phyloP scores from a whole-genome alignment of 2,797 vertebrate species.

The Betta splendens region DNA sequence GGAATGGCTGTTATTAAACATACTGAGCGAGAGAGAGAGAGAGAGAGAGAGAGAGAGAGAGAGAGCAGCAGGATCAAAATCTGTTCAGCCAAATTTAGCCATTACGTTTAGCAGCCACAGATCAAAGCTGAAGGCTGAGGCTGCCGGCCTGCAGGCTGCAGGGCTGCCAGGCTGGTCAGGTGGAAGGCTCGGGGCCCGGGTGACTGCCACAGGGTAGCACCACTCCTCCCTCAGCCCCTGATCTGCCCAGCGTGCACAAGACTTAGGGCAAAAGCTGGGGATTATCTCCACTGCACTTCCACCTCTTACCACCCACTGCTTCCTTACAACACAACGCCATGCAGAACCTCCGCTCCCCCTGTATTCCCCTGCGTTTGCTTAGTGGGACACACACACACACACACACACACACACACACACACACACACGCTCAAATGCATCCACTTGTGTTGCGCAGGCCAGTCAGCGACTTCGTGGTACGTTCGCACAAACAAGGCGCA shows the following conservation, averaged over 20 bases:
- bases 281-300: slow-evolving; percentile 81
- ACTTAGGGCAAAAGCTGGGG: slow-evolving; percentile 87
- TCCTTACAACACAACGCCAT: slow-evolving; percentile 32
- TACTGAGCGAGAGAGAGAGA: too few species aligned
- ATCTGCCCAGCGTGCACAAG: slow-evolving; percentile 85
- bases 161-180: slow-evolving; percentile 77
- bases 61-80: slow-evolving; percentile 46
- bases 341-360: slow-evolving; percentile 7
- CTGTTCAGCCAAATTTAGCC: slow-evolving; percentile 36
- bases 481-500: neutral
- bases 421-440: neutral
- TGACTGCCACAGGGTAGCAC: slow-evolving; percentile 87
- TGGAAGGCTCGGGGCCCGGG: slow-evolving; percentile 76
- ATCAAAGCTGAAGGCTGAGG: slow-evolving; percentile 52
- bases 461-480: neutral
- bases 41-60: too few species aligned
- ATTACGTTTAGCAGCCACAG: slow-evolving; percentile 29
- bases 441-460: neutral
- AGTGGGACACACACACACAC: slow-evolving; percentile 22
- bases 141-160: slow-evolving; percentile 35
- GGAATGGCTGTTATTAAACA: slow-evolving; percentile 30
- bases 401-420: neutral
- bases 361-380: slow-evolving; percentile 29
- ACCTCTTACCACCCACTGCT: slow-evolving; percentile 74
- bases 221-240: slow-evolving; percentile 84